A percentile compares a stretch with the other conserved stretches of the same genome.
phyloP scores from a whole-genome alignment of 2,888 invertebrate species.

The Tryphoninae sp. region DNA sequence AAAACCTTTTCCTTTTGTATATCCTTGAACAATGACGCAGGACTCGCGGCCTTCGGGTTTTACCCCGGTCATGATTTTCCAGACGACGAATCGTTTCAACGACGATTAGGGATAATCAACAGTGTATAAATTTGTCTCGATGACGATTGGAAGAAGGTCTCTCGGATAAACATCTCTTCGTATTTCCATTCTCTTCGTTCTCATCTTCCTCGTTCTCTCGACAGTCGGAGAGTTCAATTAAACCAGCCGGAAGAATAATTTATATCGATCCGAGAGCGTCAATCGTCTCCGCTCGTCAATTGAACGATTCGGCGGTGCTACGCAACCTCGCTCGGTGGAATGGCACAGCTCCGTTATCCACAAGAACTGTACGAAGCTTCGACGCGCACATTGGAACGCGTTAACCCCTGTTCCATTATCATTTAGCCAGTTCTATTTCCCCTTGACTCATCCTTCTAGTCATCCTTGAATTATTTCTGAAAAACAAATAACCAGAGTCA shows the following conservation, averaged over 20 bases:
- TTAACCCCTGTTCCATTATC: background rate
- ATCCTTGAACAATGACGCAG: background rate
- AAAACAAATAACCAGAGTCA: background rate
- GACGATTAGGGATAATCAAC: background rate
- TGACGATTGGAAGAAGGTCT: background rate
- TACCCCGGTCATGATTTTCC: background rate
- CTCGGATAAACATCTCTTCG: background rate
- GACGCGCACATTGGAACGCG: background rate
- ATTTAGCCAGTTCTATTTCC: background rate
- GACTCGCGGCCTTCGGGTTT: background rate
- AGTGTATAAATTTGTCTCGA: background rate
- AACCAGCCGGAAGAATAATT: conserved; percentile 54
- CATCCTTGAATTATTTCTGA: background rate
- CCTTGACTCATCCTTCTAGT: background rate
- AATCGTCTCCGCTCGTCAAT: conserved; percentile 49
- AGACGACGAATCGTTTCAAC: background rate
- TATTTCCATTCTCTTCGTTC: background rate
- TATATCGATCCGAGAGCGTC: conserved; percentile 53
- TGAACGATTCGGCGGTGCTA: conserved; percentile 15
- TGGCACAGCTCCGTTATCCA: background rate
- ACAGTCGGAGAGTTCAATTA: conserved; percentile 53
- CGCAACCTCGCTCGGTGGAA: background rate
- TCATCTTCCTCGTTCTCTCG: background rate
- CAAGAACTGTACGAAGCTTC: background rate
- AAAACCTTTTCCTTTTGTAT: background rate